Evolutionary conservation across 2,113 vertebrate species (phyloP), one percentile per base, ranked within the genome.

Genomic region (Apteryx owenii): DNA sequence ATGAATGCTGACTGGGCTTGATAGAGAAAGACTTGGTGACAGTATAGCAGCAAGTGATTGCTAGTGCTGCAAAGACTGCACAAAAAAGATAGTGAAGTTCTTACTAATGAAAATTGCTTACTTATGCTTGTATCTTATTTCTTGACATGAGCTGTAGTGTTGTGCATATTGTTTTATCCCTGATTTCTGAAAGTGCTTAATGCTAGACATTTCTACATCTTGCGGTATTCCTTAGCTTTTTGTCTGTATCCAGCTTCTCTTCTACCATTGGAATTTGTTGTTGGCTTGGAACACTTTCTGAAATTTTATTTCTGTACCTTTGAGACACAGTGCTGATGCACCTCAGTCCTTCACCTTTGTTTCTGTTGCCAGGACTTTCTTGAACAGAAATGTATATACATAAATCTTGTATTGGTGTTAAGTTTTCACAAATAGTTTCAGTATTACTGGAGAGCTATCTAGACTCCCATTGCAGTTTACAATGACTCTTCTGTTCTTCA

Each of bases 1-100:
- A 84, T 73, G 75, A 90, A 83, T 28, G 23, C 38, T 93, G 81
- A 48, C n/a, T 70, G 22, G 36, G 9, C n/a, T 93, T 93, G 56
- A 84, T 22, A 80, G 44, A 58, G 89, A 72, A 78, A 90, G 10
- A 66, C 61, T 85, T 26, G 42, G 18, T 95, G 56, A n/a, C 23
- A 3, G 1, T 53, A 60, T 4, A 76, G 44, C 29, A 71, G 8
- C 12, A 51, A 87, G 46, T 17, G 65, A 31, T 73, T 92, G 25
- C 20, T 22, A n/a, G 21, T 50, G 36, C 53, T 62, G 48, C 48
- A 56, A 93, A 70, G 29, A 36, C 33, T 84, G 10, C n/a, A 73
- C 53, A 44, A 31, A 89, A 75, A 38, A 87, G 25, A 10, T 28
- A 38, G 15, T 60, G 13, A n/a, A 12, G 64, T 65, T 91, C 50